Evolutionary conservation across 2,888 invertebrate species (phyloP).

Genomic region (Cylloceria caligata): DNA sequence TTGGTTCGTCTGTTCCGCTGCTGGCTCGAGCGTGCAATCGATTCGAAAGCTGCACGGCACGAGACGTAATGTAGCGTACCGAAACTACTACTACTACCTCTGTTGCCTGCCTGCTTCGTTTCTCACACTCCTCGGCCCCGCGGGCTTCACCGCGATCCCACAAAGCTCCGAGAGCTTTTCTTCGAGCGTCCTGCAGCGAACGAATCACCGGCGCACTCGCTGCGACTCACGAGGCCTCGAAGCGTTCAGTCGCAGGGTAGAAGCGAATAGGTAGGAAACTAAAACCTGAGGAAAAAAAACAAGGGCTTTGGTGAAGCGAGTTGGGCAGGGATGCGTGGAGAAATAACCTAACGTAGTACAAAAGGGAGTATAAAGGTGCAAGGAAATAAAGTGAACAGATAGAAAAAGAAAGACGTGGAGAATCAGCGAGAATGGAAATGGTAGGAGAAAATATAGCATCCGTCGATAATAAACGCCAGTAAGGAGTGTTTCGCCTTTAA

Average conservation of each 20-base stretch:
- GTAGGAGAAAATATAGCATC: conserved; percentile 3
- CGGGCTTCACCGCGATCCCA: conserved; percentile 49
- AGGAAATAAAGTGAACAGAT: background rate
- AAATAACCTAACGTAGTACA: background rate
- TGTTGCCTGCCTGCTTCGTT: conserved; percentile 46
- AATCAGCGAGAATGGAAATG: conserved; percentile 4
- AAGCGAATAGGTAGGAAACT: conserved; percentile 15
- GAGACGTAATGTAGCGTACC: conserved; percentile 64
- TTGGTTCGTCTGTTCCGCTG: conserved; percentile 66
- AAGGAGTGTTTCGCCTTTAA: conserved; percentile 46
- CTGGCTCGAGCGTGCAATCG: conserved; percentile 69
- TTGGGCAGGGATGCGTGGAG: background rate
- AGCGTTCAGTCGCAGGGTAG: background rate
- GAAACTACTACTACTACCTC: conserved; percentile 54
- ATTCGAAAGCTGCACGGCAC: conserved; percentile 65
- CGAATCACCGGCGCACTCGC: conserved; percentile 39
- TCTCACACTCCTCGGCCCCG: conserved; percentile 54
- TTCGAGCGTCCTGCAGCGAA: conserved; percentile 46
- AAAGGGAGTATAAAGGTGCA: background rate
- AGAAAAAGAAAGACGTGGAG: conserved; percentile 15
- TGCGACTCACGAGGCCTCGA: conserved; percentile 3
- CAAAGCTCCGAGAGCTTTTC: conserved; percentile 47
- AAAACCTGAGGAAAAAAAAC: background rate
- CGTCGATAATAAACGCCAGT: conserved; percentile 27
- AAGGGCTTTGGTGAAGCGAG: conserved; percentile 11